A percentile compares a stretch with the other conserved stretches of the same genome.
These are phyloP conservation scores for Gavia stellata DNA, from an alignment of 2,113 vertebrate genomes.

Conservation along the genomic window DNA sequence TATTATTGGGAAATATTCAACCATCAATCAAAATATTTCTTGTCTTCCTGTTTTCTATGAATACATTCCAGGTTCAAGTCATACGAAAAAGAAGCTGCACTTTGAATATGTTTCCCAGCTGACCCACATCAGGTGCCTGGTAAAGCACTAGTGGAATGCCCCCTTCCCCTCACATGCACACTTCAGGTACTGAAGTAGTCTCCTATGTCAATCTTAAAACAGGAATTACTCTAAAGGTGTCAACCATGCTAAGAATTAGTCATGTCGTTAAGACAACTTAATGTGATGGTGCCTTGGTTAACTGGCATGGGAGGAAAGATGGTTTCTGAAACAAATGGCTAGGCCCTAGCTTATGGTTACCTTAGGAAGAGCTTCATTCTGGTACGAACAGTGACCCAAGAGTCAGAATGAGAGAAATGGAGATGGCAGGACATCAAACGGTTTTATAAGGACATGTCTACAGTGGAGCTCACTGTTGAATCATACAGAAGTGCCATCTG, in stretches of 20 bases:
- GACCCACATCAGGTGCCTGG: neutral
- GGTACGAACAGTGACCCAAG: neutral
- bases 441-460: neutral
- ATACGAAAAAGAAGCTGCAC: neutral
- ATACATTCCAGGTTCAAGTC: neutral
- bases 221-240: neutral
- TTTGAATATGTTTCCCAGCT: neutral
- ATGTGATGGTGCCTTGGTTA: neutral
- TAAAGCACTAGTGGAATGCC: neutral
- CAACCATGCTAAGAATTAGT: neutral
- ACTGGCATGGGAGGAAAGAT: neutral
- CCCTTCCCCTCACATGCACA: neutral
- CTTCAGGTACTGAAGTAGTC: neutral
- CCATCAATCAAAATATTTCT: neutral
- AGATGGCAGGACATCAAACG: neutral
- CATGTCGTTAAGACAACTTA: neutral
- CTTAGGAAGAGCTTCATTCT: neutral
- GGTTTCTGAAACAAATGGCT: neutral
- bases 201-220: neutral
- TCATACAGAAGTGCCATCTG: neutral
- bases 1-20: neutral
- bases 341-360: no score
- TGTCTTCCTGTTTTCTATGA: neutral
- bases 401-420: neutral
- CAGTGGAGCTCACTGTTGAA: neutral